Conservation (phyloP, 2,888 invertebrate genomes). For the Stenodera caucasica region DNA sequence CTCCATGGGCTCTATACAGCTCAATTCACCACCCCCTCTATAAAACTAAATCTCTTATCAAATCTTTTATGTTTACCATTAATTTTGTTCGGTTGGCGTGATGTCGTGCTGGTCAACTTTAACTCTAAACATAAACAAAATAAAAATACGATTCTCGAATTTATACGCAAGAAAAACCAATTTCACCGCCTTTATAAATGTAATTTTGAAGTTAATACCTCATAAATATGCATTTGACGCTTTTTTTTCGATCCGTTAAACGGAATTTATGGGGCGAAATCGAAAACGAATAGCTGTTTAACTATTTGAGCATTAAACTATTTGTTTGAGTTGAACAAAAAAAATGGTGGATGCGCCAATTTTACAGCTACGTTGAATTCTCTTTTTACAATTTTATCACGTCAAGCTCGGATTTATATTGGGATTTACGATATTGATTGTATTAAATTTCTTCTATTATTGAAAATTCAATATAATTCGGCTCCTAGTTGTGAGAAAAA, state of each 20-base stretch:
- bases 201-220: not conserved
- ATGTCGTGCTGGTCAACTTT: conserved; percentile 2
- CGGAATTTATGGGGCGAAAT: not conserved
- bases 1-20: not conserved
- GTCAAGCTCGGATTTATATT: too few species aligned
- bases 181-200: not conserved
- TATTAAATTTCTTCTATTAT: too few species aligned
- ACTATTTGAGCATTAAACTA: too few species aligned
- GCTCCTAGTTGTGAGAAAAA: too few species aligned
- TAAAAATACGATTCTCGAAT: not conserved
- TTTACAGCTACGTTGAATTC: too few species aligned
- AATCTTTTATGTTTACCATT: not conserved
- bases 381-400: too few species aligned
- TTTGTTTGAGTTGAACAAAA: too few species aligned
- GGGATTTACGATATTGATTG: too few species aligned
- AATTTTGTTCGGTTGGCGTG: conserved; percentile 2
- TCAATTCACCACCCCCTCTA: not conserved
- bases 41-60: not conserved
- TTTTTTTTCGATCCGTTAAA: not conserved
- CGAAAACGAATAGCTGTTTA: not conserved
- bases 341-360: too few species aligned
- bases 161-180: not conserved
- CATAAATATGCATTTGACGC: not conserved
- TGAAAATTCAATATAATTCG: too few species aligned
- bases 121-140: not conserved